Evolutionary conservation across 2,797 vertebrate species (phyloP), one percentile per base, ranked within the genome.

Genomic region (Poeciliopsis paucimaculata): DNA sequence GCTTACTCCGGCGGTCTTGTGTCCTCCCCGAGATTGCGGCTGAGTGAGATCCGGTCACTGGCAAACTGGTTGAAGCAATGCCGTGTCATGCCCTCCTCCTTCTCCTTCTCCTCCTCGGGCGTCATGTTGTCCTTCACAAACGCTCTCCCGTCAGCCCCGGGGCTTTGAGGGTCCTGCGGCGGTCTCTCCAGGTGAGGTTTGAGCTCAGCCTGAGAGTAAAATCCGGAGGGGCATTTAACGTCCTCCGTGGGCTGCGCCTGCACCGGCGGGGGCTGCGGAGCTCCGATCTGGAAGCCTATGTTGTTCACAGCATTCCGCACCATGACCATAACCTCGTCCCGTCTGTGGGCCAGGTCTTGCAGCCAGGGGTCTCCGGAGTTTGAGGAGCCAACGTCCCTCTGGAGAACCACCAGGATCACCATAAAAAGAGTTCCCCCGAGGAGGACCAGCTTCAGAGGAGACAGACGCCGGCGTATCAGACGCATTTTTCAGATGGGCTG

Each of bases 21-120:
- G 95, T 99, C 98, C 0, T 97, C 96, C 41, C 98, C 98, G 70
- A 99, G 95, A 55, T 96, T 93, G 0, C 98, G 96, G 89, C 98
- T 97, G 64, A 99, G 95, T 1, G 98, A 99, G 91, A 99, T 97
- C 49, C 93, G 97, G 89, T 99, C 98, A 16, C 97, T 99, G 93
- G 97, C 97, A 74, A 97, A 99, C 92, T 97, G 97, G 78, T 99
- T 99, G 93, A 99, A 99, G 83, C 98, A 99, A 87, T 99, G 96
- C 9, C 97, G 96, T n/a, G 95, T 96, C 77, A 97, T 97, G 20
- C 98, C 98, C 0, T 91, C 90, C 16, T 96, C 96, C 87, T 98
- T 99, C 87, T 99, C 97, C 87, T 96, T 96, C 34, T 90, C 94
- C 88, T 99, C 97, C 72, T 94, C 94, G 0, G 95, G 88, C 0